Evolutionary conservation across 2,888 invertebrate genomes (phyloP).

Genomic region (Unio pictorum): DNA sequence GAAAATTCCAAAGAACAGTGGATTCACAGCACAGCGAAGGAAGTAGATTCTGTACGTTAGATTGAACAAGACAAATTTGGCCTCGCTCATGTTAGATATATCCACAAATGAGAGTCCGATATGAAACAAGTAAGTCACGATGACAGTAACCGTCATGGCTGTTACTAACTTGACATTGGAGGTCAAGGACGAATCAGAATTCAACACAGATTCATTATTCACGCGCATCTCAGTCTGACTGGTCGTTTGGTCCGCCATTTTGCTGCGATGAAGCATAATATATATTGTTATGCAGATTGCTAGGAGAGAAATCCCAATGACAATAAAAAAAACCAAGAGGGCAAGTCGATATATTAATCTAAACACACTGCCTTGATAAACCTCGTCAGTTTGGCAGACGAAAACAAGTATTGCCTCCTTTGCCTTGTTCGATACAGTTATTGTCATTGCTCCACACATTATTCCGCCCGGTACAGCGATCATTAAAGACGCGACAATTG

Average conservation of each 20-base stretch:
- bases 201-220: too few relatives aligned
- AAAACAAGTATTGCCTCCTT: slow-evolving; percentile 11
- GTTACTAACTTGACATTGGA: slow-evolving; percentile 25
- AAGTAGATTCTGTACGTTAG: slow-evolving; percentile 25
- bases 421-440: slow-evolving; percentile 9
- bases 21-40: slow-evolving; percentile 27
- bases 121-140: slow-evolving; percentile 25
- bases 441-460: slow-evolving; percentile 19
- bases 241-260: too few relatives aligned
- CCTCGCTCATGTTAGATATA: slow-evolving; percentile 17
- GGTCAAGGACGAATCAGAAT: slow-evolving; percentile 10
- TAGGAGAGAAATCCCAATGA: background rate
- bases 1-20: slow-evolving; percentile 26
- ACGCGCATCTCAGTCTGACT: too few relatives aligned
- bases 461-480: slow-evolving; percentile 26
- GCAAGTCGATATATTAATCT: slow-evolving; percentile 18
- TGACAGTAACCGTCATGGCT: slow-evolving; percentile 26
- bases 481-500: slow-evolving; percentile 14
- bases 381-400: slow-evolving; percentile 22
- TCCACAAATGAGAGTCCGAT: slow-evolving; percentile 25
- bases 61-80: slow-evolving; percentile 23
- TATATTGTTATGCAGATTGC: too few relatives aligned
- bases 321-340: slow-evolving; percentile 9
- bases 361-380: slow-evolving; percentile 6
- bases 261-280: too few relatives aligned